Base-by-base conservation (phyloP, 37 sponge, comb jelly and placozoan genomes). In the Chondrilla cf. caribensis region DNA sequence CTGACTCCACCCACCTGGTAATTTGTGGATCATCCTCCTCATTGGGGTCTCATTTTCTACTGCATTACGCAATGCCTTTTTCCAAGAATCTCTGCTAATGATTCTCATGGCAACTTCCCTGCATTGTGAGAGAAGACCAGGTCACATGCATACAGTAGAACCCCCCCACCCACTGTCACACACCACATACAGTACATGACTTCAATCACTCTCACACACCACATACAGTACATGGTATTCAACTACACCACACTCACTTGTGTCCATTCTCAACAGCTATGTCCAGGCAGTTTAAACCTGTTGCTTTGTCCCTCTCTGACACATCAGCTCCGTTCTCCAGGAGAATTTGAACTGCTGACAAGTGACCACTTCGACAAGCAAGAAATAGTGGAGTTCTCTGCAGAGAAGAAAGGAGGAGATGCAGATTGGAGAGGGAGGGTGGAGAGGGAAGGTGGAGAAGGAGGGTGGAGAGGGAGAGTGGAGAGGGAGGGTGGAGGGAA, bases 251-350 rank as follows among this genome's bases (percentile, higher is more conserved):
- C n/a, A 68, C 70, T 68, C 26, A 93, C 90, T 82, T 80, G 66
- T 89, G 90, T 18, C 90, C 94, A 82, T 93, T 89, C 57, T 96
- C 92, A 73, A 95, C 89, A 58, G 96, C 96, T 54, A 92, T 51
- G 35, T 98, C 99, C 9, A 96, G 86, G 40, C 83, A 57, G 58
- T 90, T 96, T 41, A 62, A 26, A 31, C 89, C 87, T 19, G 83
- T 68, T n/a, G n/a, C n/a, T 5, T 54, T 39, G 70, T 68, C 70
- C 35, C 19, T 3, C 5, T 35, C 19, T 19, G 84, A 51, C 3
- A 89, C 87, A 54, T 86, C 65, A 2, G 97, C 97, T 11, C 80
- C 82, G 25, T 85, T 44, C 42, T 84, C 77, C 55, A 96, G 26
- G 25, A 96, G 84, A 0, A 88, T n/a, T 36, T 85, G 32, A 11